Percentiles rank a stretch among this genome's conserved stretches.
Conservation (phyloP, 2,888 invertebrate species). For the Eutolmus rufibarbis region DNA sequence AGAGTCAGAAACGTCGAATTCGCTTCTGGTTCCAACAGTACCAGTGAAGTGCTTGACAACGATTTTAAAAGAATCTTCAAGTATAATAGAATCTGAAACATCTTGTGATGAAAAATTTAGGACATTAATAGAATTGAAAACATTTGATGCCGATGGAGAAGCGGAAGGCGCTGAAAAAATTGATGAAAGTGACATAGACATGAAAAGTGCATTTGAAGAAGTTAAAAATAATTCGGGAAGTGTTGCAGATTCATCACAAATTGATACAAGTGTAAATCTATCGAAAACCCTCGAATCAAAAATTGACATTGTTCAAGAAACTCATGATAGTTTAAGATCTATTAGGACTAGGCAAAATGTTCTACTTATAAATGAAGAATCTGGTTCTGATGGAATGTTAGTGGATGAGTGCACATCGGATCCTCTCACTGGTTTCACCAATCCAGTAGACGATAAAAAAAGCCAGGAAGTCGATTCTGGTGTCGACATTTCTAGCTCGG, state of each 20-base stretch:
- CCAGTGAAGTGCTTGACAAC: background rate
- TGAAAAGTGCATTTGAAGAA: background rate
- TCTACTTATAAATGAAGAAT: conserved; percentile 60
- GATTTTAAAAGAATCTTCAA: conserved; percentile 6
- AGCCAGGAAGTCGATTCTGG: conserved; percentile 44
- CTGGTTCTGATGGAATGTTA: conserved; percentile 59
- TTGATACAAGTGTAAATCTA: background rate
- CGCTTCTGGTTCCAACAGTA: background rate
- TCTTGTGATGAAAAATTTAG: conserved; percentile 22
- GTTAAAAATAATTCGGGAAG: background rate
- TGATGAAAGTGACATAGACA: background rate
- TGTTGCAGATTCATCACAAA: conserved; percentile 10
- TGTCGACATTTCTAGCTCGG: conserved; percentile 45
- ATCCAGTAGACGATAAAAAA: conserved; percentile 27
- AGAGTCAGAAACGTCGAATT: conserved; percentile 12
- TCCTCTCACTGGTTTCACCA: conserved; percentile 45
- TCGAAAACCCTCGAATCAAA: conserved; percentile 54
- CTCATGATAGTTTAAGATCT: conserved; percentile 38
- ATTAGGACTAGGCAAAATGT: conserved; percentile 41
- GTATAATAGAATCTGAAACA: conserved; percentile 23
- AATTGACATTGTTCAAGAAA: conserved; percentile 63
- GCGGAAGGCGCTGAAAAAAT: background rate
- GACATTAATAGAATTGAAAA: conserved; percentile 3
- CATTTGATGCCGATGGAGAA: background rate
- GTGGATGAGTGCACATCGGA: conserved; percentile 55